phyloP scores from a whole-genome alignment of 2,888 invertebrate species.

The Synergus japonicus region DNA sequence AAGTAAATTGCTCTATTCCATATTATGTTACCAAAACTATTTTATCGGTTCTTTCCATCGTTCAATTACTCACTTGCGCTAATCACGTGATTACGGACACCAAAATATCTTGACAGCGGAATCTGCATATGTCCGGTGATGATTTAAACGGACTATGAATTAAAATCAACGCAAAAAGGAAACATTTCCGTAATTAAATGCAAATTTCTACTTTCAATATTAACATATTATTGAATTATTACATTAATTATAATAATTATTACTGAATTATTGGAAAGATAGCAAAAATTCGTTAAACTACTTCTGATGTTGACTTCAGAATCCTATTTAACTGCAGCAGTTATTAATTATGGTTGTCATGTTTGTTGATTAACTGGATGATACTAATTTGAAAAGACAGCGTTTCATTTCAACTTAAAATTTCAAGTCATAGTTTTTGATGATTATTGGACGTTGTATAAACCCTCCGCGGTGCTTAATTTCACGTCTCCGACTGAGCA shows the following conservation, averaged over 20 bases:
- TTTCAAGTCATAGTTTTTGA: background rate
- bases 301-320: background rate
- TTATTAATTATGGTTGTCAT: background rate
- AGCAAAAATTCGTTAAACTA: background rate
- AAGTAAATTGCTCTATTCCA: background rate
- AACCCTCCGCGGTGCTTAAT: background rate
- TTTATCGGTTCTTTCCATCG: background rate
- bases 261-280: too few relatives aligned
- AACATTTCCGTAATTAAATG: background rate
- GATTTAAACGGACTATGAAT: background rate
- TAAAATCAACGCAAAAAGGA: background rate
- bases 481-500: too few relatives aligned
- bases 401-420: background rate
- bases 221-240: background rate
- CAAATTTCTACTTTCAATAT: background rate
- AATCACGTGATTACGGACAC: background rate
- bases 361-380: background rate
- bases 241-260: too few relatives aligned
- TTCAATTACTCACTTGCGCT: background rate
- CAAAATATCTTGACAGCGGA: background rate
- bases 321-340: background rate
- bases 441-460: background rate
- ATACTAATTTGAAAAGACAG: background rate
- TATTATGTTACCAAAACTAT: background rate
- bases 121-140: background rate